phyloP scores from a whole-genome alignment of 1,140 invertebrate genomes.

The Mycetomoellerius zeteki region DNA sequence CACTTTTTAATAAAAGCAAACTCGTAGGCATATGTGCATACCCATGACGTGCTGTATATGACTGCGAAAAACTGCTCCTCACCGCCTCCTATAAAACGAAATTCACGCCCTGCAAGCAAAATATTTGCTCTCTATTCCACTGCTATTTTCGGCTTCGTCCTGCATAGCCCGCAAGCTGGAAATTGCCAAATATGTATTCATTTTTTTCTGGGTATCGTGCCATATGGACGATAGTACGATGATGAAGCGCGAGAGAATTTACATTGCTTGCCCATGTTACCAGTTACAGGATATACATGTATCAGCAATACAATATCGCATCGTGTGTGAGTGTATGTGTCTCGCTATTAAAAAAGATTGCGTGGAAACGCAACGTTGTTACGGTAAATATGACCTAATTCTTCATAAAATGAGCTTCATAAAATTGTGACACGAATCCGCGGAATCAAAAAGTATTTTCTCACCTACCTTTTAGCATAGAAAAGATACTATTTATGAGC shows the following conservation, averaged over 20 bases:
- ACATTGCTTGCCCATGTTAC: slow-evolving; percentile 46
- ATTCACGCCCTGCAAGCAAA: slow-evolving; percentile 62
- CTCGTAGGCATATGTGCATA: slow-evolving; percentile 51
- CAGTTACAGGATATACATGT: slow-evolving; percentile 37
- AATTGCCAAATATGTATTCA: slow-evolving; percentile 63
- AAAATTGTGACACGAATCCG: slow-evolving; percentile 30
- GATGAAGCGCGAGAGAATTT: slow-evolving; percentile 68
- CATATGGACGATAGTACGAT: slow-evolving; percentile 51
- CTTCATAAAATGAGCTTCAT: background rate
- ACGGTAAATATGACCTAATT: slow-evolving; percentile 27
- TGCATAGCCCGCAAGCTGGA: slow-evolving; percentile 47
- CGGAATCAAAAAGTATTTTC: background rate
- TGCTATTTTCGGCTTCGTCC: slow-evolving; percentile 51
- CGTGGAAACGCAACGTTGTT: slow-evolving; percentile 40
- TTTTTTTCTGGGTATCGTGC: slow-evolving; percentile 52
- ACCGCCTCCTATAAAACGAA: slow-evolving; percentile 46
- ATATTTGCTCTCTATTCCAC: slow-evolving; percentile 65
- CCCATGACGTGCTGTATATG: slow-evolving; percentile 44
- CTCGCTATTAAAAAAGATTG: slow-evolving; percentile 55
- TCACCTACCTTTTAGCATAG: background rate
- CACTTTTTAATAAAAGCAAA: slow-evolving; percentile 59
- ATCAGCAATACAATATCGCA: slow-evolving; percentile 25
- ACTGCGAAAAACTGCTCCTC: slow-evolving; percentile 53
- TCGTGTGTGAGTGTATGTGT: background rate
- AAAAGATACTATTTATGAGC: background rate